Base-by-base conservation (phyloP, 2,797 vertebrate genomes). In the Mormyrops boulengeri region DNA sequence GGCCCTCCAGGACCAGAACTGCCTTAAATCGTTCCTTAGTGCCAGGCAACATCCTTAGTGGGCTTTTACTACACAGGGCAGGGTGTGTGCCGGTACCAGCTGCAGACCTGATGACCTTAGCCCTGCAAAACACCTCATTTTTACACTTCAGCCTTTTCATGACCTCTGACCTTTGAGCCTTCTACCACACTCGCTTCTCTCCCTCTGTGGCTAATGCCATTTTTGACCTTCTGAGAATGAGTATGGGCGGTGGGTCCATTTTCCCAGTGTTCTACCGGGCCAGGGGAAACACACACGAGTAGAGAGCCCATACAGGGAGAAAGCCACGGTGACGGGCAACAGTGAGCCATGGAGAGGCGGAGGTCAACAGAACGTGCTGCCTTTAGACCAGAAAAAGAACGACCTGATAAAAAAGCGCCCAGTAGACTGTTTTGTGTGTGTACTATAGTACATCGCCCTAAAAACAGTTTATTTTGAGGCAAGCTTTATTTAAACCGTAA, bases 401-500 rank as follows among this genome's bases (percentile, higher is more conserved):
- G 7, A 47, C 41, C n/a, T 44, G n/a, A 50, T 22, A 85, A 85
- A 85, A 84, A 49, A 85, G 49, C 3, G 22, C 47, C 82, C 44
- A 22, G 19, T 38, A 57, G 26, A 87, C 52, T 87, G 50, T 34
- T 38, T 57, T 53, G 49, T 53, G 52, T 57, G 85, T 19, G 17
- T 87, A 22, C 53, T 38, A 14, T 87, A 34, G n/a, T 85, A 26
- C 52, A 52, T 38, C 53, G 53, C n/a, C 85, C 85, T 87, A 87
- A 87, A 87, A 87, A 87, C 5, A 38, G 30, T 60, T 87, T 87
- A 57, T 87, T 87, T 87, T 87, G 38, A 87, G 19, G 44, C 19
- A 26, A 5, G 52, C 47, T 87, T 87, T 87, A 87, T 87, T 87
- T 87, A 87, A 53, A 87, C 12, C 50, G 11, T 19, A 53, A 87